Conservation (phyloP, 2,113 vertebrate genomes). For the Piaya cayana region DNA sequence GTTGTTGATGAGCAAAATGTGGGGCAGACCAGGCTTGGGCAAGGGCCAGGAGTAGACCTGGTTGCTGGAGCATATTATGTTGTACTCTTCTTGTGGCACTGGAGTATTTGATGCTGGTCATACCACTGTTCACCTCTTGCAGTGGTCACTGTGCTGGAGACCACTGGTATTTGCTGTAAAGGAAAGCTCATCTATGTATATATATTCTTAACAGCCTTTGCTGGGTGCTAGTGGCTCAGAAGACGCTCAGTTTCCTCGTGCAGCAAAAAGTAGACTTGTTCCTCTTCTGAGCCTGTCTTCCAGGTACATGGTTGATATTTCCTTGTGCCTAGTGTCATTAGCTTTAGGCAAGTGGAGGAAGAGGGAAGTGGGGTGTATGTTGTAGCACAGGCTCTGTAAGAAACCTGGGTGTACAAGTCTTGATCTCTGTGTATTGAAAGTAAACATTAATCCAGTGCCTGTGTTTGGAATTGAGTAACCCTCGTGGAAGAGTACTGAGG, state of each 20-base stretch:
- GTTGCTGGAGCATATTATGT: accelerated
- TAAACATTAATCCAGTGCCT: not conserved
- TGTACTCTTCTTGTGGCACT: accelerated
- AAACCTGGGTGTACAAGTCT: not conserved
- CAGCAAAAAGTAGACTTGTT: accelerated
- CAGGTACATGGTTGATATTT: not conserved
- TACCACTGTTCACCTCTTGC: not conserved
- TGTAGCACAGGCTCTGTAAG: not conserved
- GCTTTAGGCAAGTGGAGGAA: not conserved
- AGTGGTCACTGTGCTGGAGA: not conserved
- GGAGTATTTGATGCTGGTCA: not conserved
- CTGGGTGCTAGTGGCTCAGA: not conserved
- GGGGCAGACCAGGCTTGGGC: not conserved
- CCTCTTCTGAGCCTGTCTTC: not conserved
- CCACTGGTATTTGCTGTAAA: not conserved
- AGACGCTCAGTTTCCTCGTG: not conserved
- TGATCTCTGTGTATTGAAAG: not conserved
- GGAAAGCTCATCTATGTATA: not conserved
- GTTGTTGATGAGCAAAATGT: accelerated
- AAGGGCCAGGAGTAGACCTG: not conserved
- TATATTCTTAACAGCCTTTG: not conserved
- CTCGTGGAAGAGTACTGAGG: accelerated
- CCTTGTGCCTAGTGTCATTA: not conserved
- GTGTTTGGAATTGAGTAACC: not conserved
- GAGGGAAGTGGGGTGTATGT: not conserved